Evolutionary conservation across 2,113 vertebrate species (phyloP), one percentile per base, ranked within the genome.

Genomic region (Calonectris borealis): DNA sequence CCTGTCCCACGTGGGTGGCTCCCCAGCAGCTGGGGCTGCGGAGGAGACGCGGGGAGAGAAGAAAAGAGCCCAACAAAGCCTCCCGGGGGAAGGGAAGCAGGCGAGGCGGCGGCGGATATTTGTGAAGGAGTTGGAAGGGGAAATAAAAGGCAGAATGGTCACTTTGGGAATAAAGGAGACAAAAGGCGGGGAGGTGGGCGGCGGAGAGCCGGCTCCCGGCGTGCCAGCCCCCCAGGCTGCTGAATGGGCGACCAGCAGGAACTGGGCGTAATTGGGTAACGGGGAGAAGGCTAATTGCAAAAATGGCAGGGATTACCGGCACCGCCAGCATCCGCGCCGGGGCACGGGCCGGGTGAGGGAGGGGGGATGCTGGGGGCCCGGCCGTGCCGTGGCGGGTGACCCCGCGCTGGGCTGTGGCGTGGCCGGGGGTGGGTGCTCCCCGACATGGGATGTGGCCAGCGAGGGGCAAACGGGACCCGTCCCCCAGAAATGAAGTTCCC

Each of bases 151-250:
- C 54, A 38, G 71, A 82, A 95, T 62, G 82, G 77, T 83, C 91
- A 86, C 77, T 86, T 93, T 22, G 81, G 88, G 85, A 68, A 86
- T 57, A 86, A 91, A 88, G 77, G 77, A 31, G 57, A 83, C 91
- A 86, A 93, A 94, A 61, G 84, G 52, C 2, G 1, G 48, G 55
- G 27, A 57, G 77, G 29, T 3, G 38, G 58, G 84, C 0, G 29
- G 51, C 6, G 4, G 64, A 61, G 38, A 20, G 21, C 21, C 3
- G 5, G 76, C 29, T 76, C 81, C 38, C 0, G 4, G 60, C 0
- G 20, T 8, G 25, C 64, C n/a, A 16, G 31, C 61, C 68, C 49
- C 71, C 48, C 64, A 20, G 4, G 46, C 65, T 62, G 26, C 90
- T 84, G 90, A 84, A 81, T 54, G 81, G 83, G 65, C 1, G 2